Percentiles rank a stretch among this genome's conserved stretches.
These are phyloP conservation scores for Sphaerophoria rueppellii DNA, from an alignment of 2,888 invertebrate species.

Conservation along the genomic window DNA sequence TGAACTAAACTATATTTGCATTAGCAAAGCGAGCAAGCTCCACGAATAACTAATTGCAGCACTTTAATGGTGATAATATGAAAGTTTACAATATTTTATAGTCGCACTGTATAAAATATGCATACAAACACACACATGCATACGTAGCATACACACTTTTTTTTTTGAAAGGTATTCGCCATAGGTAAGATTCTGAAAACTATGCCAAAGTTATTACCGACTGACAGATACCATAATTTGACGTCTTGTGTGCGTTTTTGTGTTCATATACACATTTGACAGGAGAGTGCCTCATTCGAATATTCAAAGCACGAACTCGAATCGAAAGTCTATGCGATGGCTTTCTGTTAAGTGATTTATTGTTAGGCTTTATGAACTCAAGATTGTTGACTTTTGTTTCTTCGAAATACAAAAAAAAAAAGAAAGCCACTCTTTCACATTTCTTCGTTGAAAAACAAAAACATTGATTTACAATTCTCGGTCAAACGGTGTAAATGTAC, in stretches of 20 bases:
- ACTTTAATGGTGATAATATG: conserved; percentile 61
- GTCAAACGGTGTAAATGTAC: neutral
- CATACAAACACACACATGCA: conserved; percentile 8
- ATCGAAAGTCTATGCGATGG: conserved; percentile 57
- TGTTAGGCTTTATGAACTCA: conserved; percentile 11
- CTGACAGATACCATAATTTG: conserved; percentile 61
- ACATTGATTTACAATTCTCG: conserved; percentile 15
- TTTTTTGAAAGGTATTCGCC: neutral
- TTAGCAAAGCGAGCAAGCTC: conserved; percentile 44
- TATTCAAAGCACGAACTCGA: conserved; percentile 65
- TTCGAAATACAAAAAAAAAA: conserved; percentile 12
- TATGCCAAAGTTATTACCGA: conserved; percentile 64
- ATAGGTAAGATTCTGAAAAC: conserved; percentile 38
- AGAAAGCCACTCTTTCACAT: conserved; percentile 26
- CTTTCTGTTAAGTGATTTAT: conserved; percentile 59
- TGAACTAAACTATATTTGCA: conserved; percentile 58
- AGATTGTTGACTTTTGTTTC: conserved; percentile 13
- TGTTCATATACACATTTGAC: conserved; percentile 22
- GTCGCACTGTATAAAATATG: conserved; percentile 8
- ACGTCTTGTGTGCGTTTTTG: conserved; percentile 25
- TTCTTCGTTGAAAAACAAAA: conserved; percentile 3
- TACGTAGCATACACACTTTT: neutral
- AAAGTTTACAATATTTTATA: conserved; percentile 60
- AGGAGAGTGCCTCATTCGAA: conserved; percentile 34
- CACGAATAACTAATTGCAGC: conserved; percentile 67